A percentile compares a stretch with the other conserved stretches of the same genome.
Conservation (phyloP, 2,888 invertebrate genomes). For the Agrenia bidenticulata region DNA sequence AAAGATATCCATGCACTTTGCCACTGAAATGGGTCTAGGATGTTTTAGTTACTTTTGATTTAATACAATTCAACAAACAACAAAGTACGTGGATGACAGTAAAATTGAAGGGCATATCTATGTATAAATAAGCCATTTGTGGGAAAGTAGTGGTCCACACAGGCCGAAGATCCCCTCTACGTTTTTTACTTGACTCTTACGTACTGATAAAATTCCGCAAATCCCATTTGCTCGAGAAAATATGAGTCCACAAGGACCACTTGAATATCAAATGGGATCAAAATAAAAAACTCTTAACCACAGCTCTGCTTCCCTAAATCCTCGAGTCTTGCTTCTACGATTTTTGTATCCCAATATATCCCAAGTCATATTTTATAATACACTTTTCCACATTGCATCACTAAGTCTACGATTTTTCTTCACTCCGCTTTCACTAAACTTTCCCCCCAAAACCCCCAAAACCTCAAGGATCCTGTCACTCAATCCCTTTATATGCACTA, state of each 20-base stretch:
- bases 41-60: constrained; percentile 8
- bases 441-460: not conserved
- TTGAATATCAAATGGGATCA: constrained; percentile 38
- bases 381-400: not conserved
- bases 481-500: too few relatives aligned
- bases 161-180: constrained; percentile 6
- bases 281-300: constrained; percentile 15
- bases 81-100: constrained; percentile 11
- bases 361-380: not conserved
- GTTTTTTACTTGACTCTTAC: constrained; percentile 22
- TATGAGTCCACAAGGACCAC: constrained; percentile 41
- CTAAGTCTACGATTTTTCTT: not conserved
- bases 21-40: too few relatives aligned
- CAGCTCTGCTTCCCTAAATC: not conserved
- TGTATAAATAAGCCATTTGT: constrained; percentile 24
- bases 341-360: not conserved
- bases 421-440: not conserved
- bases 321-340: not conserved
- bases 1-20: too few relatives aligned
- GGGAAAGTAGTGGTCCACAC: constrained; percentile 10
- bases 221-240: constrained; percentile 23
- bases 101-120: constrained; percentile 4
- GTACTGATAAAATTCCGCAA: constrained; percentile 25
- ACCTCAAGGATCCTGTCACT: constrained; percentile 1
- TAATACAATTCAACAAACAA: not conserved